Evolutionary conservation across 2,797 vertebrate genomes (phyloP), one percentile per base, ranked within the genome.

Genomic region (Smutsia gigantea): DNA sequence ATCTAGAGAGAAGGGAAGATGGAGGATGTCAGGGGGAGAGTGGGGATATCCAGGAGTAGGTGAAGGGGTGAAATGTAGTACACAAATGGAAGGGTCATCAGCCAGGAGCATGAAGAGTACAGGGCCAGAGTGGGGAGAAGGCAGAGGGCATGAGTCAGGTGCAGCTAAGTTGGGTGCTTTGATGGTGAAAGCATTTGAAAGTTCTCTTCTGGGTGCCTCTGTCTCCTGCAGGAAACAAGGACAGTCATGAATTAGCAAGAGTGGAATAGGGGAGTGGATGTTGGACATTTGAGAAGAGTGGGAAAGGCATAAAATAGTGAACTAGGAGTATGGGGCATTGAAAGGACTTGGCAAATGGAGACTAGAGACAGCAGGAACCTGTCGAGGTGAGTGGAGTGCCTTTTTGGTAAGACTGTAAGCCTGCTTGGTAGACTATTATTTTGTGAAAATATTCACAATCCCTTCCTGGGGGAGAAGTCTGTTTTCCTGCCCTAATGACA

Each of bases 121-220:
- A 15, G 34, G 39, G 15, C 7, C 7, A 18, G 12, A 79, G 57
- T 39, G 34, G n/a, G 18, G 29, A 68, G 74, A n/a, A 12, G 57
- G 34, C 5, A 1, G 25, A 37, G 21, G 25, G 8, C 12, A 1
- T 25, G 3, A 1, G 1, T 11, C 4, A 4, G 46, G 37, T 2
- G 3, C 9, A 13, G 37, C 25, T 23, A n/a, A 5, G 25, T 1
- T 25, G 23, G 64, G 19, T 1, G 7, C 31, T 34, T 77, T 49
- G 57, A 37, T 72, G 64, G 31, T 2, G 75, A 88, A 25, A 51
- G 15, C 7, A 3, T 12, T 37, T 17, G 55, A 37, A 34, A 11
- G 15, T 21, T 82, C n/a, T 46, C 27, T 53, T 63, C 68, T 19
- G 57, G 42, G 37, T 61, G n/a, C 42, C 66, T 92, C 51, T 83